Evolutionary conservation across 1,140 invertebrate species (phyloP), one percentile per base, ranked within the genome.

Genomic region (Cataglyphis hispanica): DNA sequence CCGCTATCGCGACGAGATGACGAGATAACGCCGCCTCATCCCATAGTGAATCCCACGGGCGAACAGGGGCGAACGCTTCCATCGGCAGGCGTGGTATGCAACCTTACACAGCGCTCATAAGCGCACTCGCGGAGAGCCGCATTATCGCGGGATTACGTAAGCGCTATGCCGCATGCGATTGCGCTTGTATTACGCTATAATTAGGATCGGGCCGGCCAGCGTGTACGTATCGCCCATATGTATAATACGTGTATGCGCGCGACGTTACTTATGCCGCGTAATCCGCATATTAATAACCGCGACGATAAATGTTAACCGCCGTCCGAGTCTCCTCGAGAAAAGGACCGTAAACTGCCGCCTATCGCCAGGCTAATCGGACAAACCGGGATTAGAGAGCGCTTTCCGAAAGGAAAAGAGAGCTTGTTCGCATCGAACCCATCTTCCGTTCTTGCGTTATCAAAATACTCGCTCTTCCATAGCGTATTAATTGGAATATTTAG

Each of bases 131-230:
- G 81, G 84, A 75, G 85, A 86, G 86, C 81, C 85, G 90, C 91
- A 91, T 92, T 92, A 91, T 92, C 90, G 90, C 70, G 80, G 74
- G 85, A 91, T 93, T 93, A 92, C 92, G 92, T 93, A 93, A 93
- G 92, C 91, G 86, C 34, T 67, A 37, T 13, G 67, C 34, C 67
- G 63, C 89, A 83, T 72, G 87, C 88, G 86, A 85, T 91, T 58
- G 86, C 85, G 86, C 86, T 91, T 89, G 91, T 91, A 91, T 91
- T 92, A 92, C 90, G 89, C 90, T 91, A 91, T 93, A 93, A 93
- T 93, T 93, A 93, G 92, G 91, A 83, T 69, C 76, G 83, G 86
- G 72, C 86, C 72, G 88, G 87, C 87, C 85, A 88, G 86, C 91
- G 90, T 86, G 50, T n/a, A 5, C n/a, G 8, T 40, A 69, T 19